Evolutionary conservation across 1,140 invertebrate genomes (phyloP), one percentile per base, ranked within the genome.

Genomic region (Vollenhovia emeryi): DNA sequence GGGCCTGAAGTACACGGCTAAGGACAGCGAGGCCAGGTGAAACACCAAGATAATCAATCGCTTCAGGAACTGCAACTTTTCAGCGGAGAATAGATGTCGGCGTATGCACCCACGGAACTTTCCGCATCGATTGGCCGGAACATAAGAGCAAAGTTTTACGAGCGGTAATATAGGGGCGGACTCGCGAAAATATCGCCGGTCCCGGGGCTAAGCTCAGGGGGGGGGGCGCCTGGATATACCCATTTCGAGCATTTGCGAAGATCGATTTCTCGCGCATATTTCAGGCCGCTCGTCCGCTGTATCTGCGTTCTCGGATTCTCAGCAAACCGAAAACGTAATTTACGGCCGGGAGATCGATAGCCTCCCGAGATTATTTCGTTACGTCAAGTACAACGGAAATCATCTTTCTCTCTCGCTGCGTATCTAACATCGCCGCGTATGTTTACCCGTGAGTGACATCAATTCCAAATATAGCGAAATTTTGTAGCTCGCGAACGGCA

Each of bases 1-100:
- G 3, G 98, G 98, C 15, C 99, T 96, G 4, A 98, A 94, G 93
- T 99, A 99, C 33, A 99, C 97, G 13, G 98, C 98, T 40, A 98
- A 95, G 74, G 98, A 99, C 48, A 99, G 95, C 43, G 97, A 96
- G 1, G 98, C 94, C 71, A 99, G 95, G 94, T 99, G 99, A 33
- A 98, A 96, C 87, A 97, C 96, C 50, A 99, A 96, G 87, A 99
- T 97, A 24, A 98, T 95, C 24, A 99, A 96, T 43, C 98, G 96
- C 94, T 99, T 98, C 62, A 99, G 95, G 93, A 99, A 99, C 95
- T 99, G 98, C 86, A 94, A 92, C 94, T 95, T 82, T 92, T 92
- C 86, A 68, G 73, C 21, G 3, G 8, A n/a, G 68, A 66, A 89
- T 84, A 66, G 64, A 86, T 57, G 59, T 82, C 45, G 76, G 66